Conservation (phyloP, 1,140 invertebrate genomes). For the Oncopodura yosiiana region DNA sequence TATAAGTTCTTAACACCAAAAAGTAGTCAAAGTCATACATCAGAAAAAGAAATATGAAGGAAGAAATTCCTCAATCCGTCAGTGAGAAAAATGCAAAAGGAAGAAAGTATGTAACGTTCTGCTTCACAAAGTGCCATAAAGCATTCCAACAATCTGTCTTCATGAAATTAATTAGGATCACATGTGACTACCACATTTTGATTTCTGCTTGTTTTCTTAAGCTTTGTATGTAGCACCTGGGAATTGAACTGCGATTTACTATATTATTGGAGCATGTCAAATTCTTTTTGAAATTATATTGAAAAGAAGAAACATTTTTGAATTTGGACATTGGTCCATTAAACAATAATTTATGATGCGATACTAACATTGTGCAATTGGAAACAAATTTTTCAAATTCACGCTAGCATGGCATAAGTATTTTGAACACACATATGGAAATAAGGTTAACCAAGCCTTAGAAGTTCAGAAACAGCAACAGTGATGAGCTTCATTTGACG, state of each 20-base stretch:
- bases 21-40: not conserved
- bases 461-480: too few species aligned
- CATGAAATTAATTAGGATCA: constrained; percentile 28
- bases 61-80: constrained; percentile 6
- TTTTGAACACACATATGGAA: too few species aligned
- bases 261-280: not conserved
- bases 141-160: constrained; percentile 31
- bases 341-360: not conserved
- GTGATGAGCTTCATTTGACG: too few species aligned
- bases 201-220: not conserved
- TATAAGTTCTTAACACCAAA: not conserved
- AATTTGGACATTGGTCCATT: not conserved
- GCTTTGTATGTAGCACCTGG: not conserved
- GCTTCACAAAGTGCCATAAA: constrained; percentile 3
- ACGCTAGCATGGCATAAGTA: too few species aligned
- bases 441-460: too few species aligned
- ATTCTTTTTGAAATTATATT: not conserved
- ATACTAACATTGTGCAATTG: constrained; percentile 1
- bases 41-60: not conserved
- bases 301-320: too few species aligned
- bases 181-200: constrained; percentile 13
- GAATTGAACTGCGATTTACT: not conserved
- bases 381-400: too few species aligned
- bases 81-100: constrained; percentile 7
- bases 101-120: too few species aligned